Percentiles rank a stretch among this genome's conserved stretches.
Conservation (phyloP, 2,113 vertebrate genomes). For the Saguinus imperator region DNA sequence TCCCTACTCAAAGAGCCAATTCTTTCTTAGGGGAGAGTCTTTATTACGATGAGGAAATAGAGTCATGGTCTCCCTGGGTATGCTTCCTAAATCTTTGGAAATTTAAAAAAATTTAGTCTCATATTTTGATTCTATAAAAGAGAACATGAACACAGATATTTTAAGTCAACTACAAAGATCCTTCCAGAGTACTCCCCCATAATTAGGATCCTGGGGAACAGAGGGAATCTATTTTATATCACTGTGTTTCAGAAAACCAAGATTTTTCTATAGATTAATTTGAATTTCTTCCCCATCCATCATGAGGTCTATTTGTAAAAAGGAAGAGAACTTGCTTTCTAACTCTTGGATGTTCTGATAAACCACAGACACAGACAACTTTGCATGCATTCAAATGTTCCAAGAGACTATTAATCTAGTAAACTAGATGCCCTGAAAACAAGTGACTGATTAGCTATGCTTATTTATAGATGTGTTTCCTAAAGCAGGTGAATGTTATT, state of each 20-base stretch:
- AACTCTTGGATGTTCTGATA: slow-evolving; percentile 53
- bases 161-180: background rate
- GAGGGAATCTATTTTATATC: slow-evolving; percentile 9
- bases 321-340: slow-evolving; percentile 26
- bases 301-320: slow-evolving; percentile 18
- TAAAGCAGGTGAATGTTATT: slow-evolving; percentile 66
- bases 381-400: slow-evolving; percentile 60
- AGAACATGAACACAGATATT: background rate
- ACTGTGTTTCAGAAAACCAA: slow-evolving; percentile 65
- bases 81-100: background rate
- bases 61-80: background rate
- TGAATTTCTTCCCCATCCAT: slow-evolving; percentile 14
- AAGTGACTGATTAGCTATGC: slow-evolving; percentile 35
- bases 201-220: background rate
- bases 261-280: background rate
- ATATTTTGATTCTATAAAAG: background rate
- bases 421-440: slow-evolving; percentile 53
- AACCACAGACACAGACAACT: slow-evolving; percentile 45
- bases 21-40: background rate
- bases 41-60: background rate
- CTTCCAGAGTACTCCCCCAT: background rate
- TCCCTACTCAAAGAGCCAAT: background rate
- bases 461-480: slow-evolving; percentile 64
- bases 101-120: background rate
- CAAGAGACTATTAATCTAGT: slow-evolving; percentile 71